phyloP scores from a whole-genome alignment of 2,888 invertebrate species.

The Thymelicus lineola region DNA sequence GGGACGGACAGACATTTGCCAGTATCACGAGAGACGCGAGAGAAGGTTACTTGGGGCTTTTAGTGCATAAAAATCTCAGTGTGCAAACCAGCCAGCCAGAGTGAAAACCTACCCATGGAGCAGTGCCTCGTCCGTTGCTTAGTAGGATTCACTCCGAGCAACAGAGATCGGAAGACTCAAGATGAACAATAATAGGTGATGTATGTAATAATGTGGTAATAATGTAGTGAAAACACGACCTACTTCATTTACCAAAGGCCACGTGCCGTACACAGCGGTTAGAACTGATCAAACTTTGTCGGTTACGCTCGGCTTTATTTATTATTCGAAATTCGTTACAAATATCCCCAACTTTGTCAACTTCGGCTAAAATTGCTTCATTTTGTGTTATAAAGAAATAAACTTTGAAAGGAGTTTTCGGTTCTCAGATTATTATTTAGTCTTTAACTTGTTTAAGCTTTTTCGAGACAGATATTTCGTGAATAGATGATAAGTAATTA shows the following conservation, averaged over 20 bases:
- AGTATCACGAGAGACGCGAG: no score
- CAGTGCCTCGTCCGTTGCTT: no score
- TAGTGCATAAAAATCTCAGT: no score
- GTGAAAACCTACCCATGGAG: no score
- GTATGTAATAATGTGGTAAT: no score
- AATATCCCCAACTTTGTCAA: not conserved
- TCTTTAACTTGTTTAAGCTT: slow-evolving; percentile 1
- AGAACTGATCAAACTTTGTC: slow-evolving; percentile 12
- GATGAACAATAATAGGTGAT: no score
- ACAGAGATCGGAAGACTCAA: no score
- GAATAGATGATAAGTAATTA: not conserved
- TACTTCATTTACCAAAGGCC: slow-evolving; percentile 3
- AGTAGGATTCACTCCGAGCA: no score
- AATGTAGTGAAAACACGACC: slow-evolving; percentile 10
- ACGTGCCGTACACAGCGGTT: not conserved
- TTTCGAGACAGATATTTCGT: not conserved
- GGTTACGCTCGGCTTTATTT: slow-evolving; percentile 7
- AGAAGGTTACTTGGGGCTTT: no score
- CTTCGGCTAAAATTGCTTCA: slow-evolving; percentile 6
- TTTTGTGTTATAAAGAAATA: not conserved
- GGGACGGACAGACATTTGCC: no score
- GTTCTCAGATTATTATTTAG: not conserved
- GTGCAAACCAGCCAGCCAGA: no score
- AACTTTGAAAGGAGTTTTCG: not conserved
- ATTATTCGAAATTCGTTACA: slow-evolving; percentile 15